Conservation (phyloP, 2,888 invertebrate species). For the Drosophila anomalata region DNA sequence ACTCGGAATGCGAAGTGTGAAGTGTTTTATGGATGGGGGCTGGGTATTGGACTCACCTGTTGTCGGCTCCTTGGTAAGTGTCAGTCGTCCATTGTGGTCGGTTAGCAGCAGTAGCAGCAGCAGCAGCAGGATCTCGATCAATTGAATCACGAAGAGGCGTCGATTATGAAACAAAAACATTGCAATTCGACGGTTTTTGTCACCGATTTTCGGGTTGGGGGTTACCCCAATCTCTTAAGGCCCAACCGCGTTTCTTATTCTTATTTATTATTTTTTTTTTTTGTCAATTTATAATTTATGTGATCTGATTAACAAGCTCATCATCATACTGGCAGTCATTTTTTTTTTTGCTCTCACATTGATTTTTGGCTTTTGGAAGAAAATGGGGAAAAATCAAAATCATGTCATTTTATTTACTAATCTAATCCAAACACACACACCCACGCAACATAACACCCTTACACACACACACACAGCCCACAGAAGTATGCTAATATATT, state of each 20-base stretch:
- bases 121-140: slow-evolving; percentile 82
- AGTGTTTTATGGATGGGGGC: background rate
- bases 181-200: slow-evolving; percentile 86
- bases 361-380: slow-evolving; percentile 19
- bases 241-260: slow-evolving; percentile 24
- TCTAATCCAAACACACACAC: slow-evolving; percentile 20
- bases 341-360: slow-evolving; percentile 41
- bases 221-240: slow-evolving; percentile 5
- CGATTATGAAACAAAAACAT: slow-evolving; percentile 88
- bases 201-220: slow-evolving; percentile 37
- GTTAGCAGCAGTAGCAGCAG: slow-evolving; percentile 75
- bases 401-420: slow-evolving; percentile 46
- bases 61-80: slow-evolving; percentile 71
- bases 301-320: slow-evolving; percentile 27
- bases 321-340: slow-evolving; percentile 35
- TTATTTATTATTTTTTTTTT: background rate
- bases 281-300: slow-evolving; percentile 7
- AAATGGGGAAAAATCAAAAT: slow-evolving; percentile 42
- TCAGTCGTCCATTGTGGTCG: slow-evolving; percentile 75
- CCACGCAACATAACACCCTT: slow-evolving; percentile 15
- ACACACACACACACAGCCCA: slow-evolving; percentile 12
- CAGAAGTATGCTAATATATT: slow-evolving; percentile 53
- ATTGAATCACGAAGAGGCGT: slow-evolving; percentile 87
- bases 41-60: slow-evolving; percentile 74
- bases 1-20: slow-evolving; percentile 11